Evolutionary conservation across 1,140 invertebrate species (phyloP).

Genomic region (Triops cancriformis): DNA sequence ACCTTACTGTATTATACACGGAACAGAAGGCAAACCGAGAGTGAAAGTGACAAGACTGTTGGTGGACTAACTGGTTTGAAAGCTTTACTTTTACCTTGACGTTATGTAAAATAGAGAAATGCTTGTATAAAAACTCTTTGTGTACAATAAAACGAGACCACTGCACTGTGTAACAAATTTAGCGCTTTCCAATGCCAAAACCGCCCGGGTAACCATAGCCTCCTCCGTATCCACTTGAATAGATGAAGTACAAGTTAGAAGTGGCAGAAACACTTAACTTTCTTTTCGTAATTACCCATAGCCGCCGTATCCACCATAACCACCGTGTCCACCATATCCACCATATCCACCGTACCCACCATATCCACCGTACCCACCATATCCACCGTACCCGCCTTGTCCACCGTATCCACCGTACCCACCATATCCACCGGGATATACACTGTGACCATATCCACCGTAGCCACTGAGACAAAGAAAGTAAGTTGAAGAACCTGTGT

Average conservation of each 20-base stretch:
- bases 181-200: constrained; percentile 2
- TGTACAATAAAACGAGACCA: neutral
- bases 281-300: neutral
- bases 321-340: neutral
- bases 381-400: neutral
- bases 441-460: too few relatives aligned
- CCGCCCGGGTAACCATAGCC: neutral
- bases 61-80: neutral
- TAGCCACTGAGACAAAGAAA: too few relatives aligned
- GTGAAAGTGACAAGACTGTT: neutral
- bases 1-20: too few relatives aligned
- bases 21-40: neutral
- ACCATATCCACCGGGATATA: neutral
- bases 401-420: neutral
- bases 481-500: too few relatives aligned
- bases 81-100: neutral
- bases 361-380: neutral
- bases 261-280: neutral
- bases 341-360: neutral
- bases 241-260: neutral
- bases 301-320: neutral
- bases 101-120: neutral
- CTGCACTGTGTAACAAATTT: neutral
- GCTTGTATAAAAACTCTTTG: neutral
- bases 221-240: neutral